phyloP scores from a whole-genome alignment of 2,888 invertebrate genomes.

The Timema cristinae region DNA sequence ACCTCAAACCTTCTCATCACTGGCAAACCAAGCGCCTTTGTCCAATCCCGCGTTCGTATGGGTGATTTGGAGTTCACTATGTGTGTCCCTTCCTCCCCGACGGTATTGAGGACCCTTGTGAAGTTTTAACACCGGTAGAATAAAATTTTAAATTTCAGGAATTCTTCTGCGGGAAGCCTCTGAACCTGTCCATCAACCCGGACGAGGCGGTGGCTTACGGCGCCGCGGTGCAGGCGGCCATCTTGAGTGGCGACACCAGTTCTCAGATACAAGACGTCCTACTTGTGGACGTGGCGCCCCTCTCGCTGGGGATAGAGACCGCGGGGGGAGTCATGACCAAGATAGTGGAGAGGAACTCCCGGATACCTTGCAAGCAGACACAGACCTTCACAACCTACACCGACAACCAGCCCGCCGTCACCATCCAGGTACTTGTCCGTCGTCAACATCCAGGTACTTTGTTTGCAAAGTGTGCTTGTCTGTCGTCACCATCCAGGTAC shows the following conservation, averaged over 20 bases:
- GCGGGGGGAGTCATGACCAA: constrained; percentile 76
- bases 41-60: too few relatives aligned
- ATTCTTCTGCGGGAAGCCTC: constrained; percentile 65
- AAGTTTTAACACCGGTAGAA: too few relatives aligned
- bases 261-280: constrained; percentile 69
- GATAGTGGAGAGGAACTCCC: constrained; percentile 54
- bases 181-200: constrained; percentile 68
- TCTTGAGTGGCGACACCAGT: constrained; percentile 46
- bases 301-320: constrained; percentile 73
- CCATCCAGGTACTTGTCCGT: constrained; percentile 56
- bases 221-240: constrained; percentile 41
- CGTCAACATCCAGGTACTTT: too few relatives aligned
- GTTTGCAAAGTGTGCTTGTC: too few relatives aligned
- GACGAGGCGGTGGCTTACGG: constrained; percentile 58
- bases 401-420: constrained; percentile 88
- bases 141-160: constrained; percentile 48
- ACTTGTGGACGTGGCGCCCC: constrained; percentile 62
- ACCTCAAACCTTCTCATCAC: too few relatives aligned
- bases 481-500: too few relatives aligned
- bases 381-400: constrained; percentile 84
- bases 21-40: background rate
- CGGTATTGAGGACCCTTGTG: too few relatives aligned
- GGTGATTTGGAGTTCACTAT: too few relatives aligned
- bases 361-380: constrained; percentile 54
- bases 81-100: too few relatives aligned